These are phyloP conservation scores for Halichoeres trimaculatus DNA, from an alignment of 2,113 vertebrate species.

Conservation along the genomic window DNA sequence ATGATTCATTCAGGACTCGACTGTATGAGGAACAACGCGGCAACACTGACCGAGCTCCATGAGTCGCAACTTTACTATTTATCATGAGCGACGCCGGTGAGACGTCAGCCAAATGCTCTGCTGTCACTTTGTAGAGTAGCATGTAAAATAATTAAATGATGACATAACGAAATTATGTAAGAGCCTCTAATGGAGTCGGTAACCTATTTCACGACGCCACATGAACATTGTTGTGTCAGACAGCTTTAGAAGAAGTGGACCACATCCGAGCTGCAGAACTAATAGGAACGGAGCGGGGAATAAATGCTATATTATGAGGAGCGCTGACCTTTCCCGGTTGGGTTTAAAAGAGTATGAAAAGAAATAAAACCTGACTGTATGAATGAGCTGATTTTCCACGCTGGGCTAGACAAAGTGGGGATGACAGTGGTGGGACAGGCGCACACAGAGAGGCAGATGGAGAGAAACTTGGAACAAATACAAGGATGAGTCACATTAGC, in stretches of 20 bases:
- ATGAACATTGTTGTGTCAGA: slow-evolving; percentile 44
- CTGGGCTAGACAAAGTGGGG: slow-evolving; percentile 45
- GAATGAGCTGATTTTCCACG: slow-evolving; percentile 50
- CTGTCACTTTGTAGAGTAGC: slow-evolving; percentile 56
- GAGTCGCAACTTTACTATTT: slow-evolving; percentile 27
- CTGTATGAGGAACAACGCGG: slow-evolving; percentile 15
- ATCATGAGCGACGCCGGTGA: slow-evolving; percentile 28
- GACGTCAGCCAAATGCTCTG: slow-evolving; percentile 47
- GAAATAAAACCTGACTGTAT: slow-evolving; percentile 59
- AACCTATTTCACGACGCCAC: slow-evolving; percentile 41
- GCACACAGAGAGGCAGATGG: slow-evolving; percentile 29
- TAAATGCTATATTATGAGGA: slow-evolving; percentile 30
- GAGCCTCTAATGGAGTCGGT: slow-evolving; percentile 63
- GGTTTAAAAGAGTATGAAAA: slow-evolving; percentile 41
- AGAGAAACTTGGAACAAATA: slow-evolving; percentile 65
- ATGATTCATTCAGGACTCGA: slow-evolving; percentile 50
- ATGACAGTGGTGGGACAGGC: slow-evolving; percentile 29
- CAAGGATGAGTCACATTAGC: slow-evolving; percentile 75
- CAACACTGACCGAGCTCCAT: slow-evolving; percentile 6
- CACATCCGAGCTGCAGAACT: slow-evolving; percentile 20
- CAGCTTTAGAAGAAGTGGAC: slow-evolving; percentile 19
- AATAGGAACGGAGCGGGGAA: slow-evolving; percentile 25
- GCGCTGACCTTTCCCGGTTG: slow-evolving; percentile 28
- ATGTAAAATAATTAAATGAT: slow-evolving; percentile 71
- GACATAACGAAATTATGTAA: slow-evolving; percentile 68